Conservation (phyloP, 2,797 vertebrate species). For the Typhlichthys eigenmanni region DNA sequence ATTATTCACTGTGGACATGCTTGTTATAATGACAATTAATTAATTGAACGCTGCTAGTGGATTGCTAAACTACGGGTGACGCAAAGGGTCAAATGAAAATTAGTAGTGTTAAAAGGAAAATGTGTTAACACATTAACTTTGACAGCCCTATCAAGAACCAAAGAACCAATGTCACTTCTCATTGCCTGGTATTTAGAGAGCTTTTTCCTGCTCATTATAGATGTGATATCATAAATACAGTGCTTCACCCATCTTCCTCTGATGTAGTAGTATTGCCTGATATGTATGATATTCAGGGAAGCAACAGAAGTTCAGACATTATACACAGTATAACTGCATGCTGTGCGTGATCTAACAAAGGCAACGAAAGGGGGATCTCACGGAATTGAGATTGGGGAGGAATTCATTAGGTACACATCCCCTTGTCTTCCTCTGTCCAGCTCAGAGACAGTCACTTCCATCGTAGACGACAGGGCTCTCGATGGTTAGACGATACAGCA, state of each 20-base stretch:
- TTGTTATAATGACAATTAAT: too few relatives aligned
- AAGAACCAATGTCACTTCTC: constrained; percentile 11
- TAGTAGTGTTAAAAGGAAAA: too few relatives aligned
- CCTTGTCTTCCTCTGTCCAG: neutral
- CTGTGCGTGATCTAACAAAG: neutral
- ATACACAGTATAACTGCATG: neutral
- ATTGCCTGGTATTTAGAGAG: constrained; percentile 4
- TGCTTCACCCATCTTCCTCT: constrained; percentile 14
- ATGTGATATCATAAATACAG: constrained; percentile 5
- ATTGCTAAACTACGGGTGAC: too few relatives aligned
- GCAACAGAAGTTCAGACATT: neutral
- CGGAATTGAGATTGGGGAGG: neutral
- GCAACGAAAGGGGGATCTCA: constrained; percentile 1
- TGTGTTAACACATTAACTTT: too few relatives aligned
- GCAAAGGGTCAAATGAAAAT: too few relatives aligned
- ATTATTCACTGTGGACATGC: too few relatives aligned
- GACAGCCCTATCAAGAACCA: too few relatives aligned
- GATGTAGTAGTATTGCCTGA: neutral
- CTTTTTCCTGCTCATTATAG: constrained; percentile 7
- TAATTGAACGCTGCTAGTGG: too few relatives aligned
- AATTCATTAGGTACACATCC: neutral
- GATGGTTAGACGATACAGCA: constrained; percentile 87
- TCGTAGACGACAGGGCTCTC: constrained; percentile 86
- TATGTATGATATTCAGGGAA: constrained; percentile 1
- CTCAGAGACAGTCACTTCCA: constrained; percentile 82